Evolutionary conservation across 2,888 invertebrate genomes (phyloP).

Genomic region (Hydropsyche betteni): DNA sequence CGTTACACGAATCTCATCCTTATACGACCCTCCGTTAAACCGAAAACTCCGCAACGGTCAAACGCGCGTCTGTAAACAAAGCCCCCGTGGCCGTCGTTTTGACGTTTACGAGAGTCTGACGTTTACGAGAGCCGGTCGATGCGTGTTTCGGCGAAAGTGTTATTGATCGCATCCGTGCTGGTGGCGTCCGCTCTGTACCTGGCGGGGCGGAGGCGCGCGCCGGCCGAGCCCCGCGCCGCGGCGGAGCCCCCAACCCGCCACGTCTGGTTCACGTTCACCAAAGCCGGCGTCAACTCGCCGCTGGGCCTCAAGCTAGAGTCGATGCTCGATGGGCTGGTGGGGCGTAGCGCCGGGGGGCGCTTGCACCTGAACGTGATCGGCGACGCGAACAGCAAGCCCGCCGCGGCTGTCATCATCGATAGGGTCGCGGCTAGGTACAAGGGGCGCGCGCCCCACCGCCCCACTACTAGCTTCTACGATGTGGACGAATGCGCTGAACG

Average conservation of each 20-base stretch:
- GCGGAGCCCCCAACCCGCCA: neutral
- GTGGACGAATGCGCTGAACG: constrained; percentile 68
- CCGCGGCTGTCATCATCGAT: constrained; percentile 64
- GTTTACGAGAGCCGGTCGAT: neutral
- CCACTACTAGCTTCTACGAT: constrained; percentile 66
- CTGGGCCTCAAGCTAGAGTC: constrained; percentile 32
- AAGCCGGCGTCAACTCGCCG: constrained; percentile 22
- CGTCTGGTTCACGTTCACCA: constrained; percentile 43
- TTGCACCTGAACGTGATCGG: constrained; percentile 70
- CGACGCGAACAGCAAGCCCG: constrained; percentile 67
- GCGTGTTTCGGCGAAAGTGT: neutral
- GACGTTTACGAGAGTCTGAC: no score
- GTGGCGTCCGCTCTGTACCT: neutral
- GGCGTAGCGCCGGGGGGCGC: constrained; percentile 55
- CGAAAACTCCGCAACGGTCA: no score
- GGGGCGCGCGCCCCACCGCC: constrained; percentile 41
- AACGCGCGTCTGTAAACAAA: no score
- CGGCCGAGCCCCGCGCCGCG: neutral
- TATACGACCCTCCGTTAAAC: no score
- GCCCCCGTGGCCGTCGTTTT: no score
- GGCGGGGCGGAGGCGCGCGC: neutral
- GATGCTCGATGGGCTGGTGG: constrained; percentile 37
- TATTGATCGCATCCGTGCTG: neutral
- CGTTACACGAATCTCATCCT: no score
- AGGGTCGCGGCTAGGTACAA: constrained; percentile 55